Percentiles rank a stretch among this genome's conserved stretches.
phyloP scores from a whole-genome alignment of 92 coral and sea anemone species.

The Meandrina meandrites region DNA sequence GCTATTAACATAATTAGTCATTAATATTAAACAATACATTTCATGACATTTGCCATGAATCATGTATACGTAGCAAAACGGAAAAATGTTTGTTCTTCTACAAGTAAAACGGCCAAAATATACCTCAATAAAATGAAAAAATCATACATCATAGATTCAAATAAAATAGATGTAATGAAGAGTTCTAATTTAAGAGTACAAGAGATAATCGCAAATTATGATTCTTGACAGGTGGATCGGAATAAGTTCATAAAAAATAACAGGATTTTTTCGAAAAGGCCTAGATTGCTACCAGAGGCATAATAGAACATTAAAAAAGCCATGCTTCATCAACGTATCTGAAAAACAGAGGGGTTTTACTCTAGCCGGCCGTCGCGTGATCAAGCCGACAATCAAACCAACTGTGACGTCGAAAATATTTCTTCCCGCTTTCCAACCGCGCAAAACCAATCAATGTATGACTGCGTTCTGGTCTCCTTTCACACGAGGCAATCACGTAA shows the following conservation, averaged over 20 bases:
- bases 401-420: not conserved
- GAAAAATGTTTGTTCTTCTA: not conserved
- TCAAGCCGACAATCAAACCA: not conserved
- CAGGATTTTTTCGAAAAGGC: not conserved
- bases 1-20: not conserved
- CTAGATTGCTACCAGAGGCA: not conserved
- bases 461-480: not conserved
- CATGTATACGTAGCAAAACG: not conserved
- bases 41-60: constrained; percentile 16
- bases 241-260: not conserved
- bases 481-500: not conserved
- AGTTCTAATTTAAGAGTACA: not conserved
- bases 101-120: not conserved
- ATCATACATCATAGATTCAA: not conserved
- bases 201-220: not conserved
- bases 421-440: no score
- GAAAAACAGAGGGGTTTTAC: not conserved
- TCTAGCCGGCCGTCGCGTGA: no score
- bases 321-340: not conserved
- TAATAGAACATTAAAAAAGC: not conserved
- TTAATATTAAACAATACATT: not conserved
- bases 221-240: not conserved
- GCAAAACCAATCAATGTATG: no score
- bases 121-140: no score
- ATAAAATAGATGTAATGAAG: not conserved